Percentiles rank a stretch among this genome's conserved stretches.
phyloP scores from a whole-genome alignment of 2,113 vertebrate genomes.

The Camelus bactrianus region DNA sequence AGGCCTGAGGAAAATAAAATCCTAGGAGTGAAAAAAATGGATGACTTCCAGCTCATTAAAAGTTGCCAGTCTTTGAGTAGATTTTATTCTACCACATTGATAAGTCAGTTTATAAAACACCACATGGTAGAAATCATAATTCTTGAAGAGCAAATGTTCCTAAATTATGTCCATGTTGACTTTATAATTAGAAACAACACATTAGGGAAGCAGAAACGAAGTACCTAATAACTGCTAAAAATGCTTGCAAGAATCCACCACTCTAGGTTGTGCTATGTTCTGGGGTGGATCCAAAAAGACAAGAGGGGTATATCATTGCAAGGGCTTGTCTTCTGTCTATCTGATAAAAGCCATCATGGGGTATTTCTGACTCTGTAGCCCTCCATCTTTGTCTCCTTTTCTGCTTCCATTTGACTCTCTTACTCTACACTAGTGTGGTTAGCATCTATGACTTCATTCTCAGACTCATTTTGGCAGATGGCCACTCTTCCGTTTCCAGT shows the following conservation, averaged over 20 bases:
- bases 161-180: neutral
- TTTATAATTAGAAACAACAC: constrained; percentile 21
- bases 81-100: neutral
- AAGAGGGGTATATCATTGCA: neutral
- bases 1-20: constrained; percentile 18
- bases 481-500: neutral
- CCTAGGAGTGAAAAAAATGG: neutral
- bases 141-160: neutral
- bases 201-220: constrained; percentile 8
- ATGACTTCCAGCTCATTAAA: neutral
- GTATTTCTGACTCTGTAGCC: neutral
- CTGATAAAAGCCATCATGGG: neutral
- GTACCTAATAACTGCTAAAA: neutral
- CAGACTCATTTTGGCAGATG: neutral
- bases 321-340: neutral
- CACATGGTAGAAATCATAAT: neutral
- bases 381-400: neutral
- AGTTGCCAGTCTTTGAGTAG: neutral
- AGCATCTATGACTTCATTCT: neutral
- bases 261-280: neutral
- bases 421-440: neutral
- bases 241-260: neutral
- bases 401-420: neutral
- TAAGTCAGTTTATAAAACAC: neutral
- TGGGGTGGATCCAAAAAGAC: neutral